A percentile compares a stretch with the other conserved stretches of the same genome.
phyloP scores from a whole-genome alignment of 2,888 invertebrate species.

The Gasteruption jaculator region DNA sequence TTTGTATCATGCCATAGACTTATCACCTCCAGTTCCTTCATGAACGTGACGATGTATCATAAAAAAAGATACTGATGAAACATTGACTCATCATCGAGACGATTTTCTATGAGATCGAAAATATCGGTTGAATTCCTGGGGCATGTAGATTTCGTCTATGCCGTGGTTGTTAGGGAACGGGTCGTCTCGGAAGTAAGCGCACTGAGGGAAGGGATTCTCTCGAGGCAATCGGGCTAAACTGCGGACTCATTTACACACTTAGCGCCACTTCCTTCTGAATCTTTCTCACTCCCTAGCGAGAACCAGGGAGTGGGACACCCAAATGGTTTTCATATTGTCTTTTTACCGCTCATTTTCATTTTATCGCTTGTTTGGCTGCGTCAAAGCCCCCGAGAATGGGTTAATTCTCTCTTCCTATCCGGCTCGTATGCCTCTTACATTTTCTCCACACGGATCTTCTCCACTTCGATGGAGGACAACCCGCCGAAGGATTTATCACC shows the following conservation, averaged over 20 bases:
- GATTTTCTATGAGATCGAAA: no score
- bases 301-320: no score
- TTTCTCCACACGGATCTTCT: no score
- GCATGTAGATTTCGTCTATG: slow-evolving; percentile 27
- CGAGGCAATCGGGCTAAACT: slow-evolving; percentile 47
- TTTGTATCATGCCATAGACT: no score
- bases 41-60: no score
- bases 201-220: slow-evolving; percentile 41
- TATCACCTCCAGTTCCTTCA: no score
- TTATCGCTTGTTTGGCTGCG: slow-evolving; percentile 49
- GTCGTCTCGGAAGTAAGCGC: slow-evolving; percentile 32
- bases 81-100: no score
- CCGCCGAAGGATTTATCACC: no score
- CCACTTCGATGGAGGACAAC: no score
- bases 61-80: no score
- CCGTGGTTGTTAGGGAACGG: slow-evolving; percentile 23
- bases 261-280: slow-evolving; percentile 34
- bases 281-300: slow-evolving; percentile 33
- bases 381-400: slow-evolving; percentile 34
- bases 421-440: no score
- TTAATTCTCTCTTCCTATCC: slow-evolving; percentile 35
- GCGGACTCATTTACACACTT: slow-evolving; percentile 49
- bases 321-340: slow-evolving; percentile 52
- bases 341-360: slow-evolving; percentile 51
- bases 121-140: no score